Base-by-base conservation (phyloP, 2,113 vertebrate genomes). In the Cryptotis parvus region DNA sequence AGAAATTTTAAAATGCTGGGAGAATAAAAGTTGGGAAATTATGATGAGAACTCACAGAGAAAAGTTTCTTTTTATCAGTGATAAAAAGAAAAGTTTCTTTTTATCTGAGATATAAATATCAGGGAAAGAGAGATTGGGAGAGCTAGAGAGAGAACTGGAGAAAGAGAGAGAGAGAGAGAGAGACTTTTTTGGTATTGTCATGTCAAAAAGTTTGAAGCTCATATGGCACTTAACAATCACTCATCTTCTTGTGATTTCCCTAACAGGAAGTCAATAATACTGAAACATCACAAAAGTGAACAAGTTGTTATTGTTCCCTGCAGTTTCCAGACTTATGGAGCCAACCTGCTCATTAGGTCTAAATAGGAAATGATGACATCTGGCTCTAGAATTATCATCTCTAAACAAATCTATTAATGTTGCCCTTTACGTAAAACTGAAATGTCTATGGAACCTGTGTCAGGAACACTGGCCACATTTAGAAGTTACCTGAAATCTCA, bases 241-340 rank as follows among this genome's bases (percentile, higher is more conserved):
- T 80, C 75, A 26, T 29, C 12, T 73, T 89, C 66, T 75, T 52
- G 27, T 73, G n/a, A 52, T 75, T 45, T 82, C 31, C 27, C 66
- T 63, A 20, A 58, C 24, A 69, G 70, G 74, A 92, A 81, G 72
- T 14, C 49, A 76, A 39, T 55, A 35, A 41, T 14, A 24, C 29
- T 89, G 61, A 81, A 72, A 35, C 66, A 24, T 81, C 84, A 80
- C 61, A 80, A 49, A 80, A 84, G 90, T 91, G 49, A 88, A 89
- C 22, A n/a, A n/a, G n/a, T n/a, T n/a, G n/a, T 81, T 61, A 27
- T 1, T 75, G 55, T 55, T 43, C 15, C 72, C 77, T 55, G 43
- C 4, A 22, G 61, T 74, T 77, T 82, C 80, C 24, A 61, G 18
- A 49, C 43, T 69, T 75, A 18, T 74, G 63, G 76, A 89, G 12